Conservation (phyloP, 2,797 vertebrate species). For the Alca torda region DNA sequence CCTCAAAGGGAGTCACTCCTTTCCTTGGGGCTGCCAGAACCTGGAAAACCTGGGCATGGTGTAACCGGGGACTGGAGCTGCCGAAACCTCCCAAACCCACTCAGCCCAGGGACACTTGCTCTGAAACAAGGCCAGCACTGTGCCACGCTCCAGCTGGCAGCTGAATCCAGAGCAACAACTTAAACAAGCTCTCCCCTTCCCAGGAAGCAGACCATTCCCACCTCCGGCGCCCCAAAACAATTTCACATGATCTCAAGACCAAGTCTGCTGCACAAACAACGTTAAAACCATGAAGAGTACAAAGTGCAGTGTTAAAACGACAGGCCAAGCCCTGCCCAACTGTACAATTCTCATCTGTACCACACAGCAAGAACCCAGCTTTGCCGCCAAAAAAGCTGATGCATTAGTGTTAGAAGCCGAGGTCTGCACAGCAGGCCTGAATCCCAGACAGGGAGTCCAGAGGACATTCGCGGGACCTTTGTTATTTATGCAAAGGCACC, state of each 20-base stretch:
- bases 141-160: neutral
- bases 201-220: neutral
- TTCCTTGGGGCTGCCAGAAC: neutral
- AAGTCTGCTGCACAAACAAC: conserved; percentile 63
- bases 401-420: neutral
- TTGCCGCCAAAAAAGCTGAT: neutral
- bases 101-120: neutral
- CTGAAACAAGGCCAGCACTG: neutral
- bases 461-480: neutral
- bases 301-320: conserved; percentile 51
- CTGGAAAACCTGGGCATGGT: neutral
- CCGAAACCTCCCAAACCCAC: neutral
- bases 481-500: neutral
- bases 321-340: neutral
- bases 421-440: neutral
- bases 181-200: neutral
- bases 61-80: neutral
- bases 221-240: neutral
- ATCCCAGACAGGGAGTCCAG: neutral
- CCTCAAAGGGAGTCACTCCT: neutral
- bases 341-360: neutral
- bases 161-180: neutral
- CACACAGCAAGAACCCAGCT: neutral
- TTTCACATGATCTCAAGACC: conserved; percentile 10
- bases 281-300: conserved; percentile 42